Conservation (phyloP, 92 coral and sea anemone genomes). For the Epizoanthus stellaris region DNA sequence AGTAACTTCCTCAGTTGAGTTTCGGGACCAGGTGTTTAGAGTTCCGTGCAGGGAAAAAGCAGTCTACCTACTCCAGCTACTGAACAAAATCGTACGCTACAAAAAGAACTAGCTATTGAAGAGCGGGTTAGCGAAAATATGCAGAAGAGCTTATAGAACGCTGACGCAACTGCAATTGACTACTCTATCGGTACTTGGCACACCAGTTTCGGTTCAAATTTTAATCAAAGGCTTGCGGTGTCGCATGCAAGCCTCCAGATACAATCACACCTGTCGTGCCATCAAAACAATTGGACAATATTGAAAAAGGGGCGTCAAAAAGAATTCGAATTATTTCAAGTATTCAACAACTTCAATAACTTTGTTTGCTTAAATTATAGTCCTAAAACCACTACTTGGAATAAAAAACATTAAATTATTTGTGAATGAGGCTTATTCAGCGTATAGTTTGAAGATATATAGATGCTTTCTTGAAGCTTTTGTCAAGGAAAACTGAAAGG, state of each 20-base stretch:
- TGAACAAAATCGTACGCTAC: too few species aligned
- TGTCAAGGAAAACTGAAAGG: too few species aligned
- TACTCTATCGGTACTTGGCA: background rate
- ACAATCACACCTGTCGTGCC: background rate
- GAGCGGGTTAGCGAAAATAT: background rate
- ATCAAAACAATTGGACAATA: background rate
- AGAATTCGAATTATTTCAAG: constrained; percentile 15
- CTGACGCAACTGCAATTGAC: background rate
- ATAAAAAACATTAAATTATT: background rate
- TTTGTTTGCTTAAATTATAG: background rate
- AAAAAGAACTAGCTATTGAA: background rate
- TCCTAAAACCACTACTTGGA: background rate
- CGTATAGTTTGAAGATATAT: too few species aligned
- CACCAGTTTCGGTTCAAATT: background rate
- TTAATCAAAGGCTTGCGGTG: background rate
- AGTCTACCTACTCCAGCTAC: too few species aligned
- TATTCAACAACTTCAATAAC: constrained; percentile 2
- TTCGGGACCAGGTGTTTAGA: too few species aligned
- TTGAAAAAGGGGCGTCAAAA: constrained; percentile 8
- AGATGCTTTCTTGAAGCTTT: too few species aligned
- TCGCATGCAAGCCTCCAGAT: background rate
- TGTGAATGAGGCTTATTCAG: background rate
- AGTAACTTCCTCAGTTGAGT: too few species aligned
- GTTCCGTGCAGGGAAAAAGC: too few species aligned
- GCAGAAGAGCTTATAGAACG: background rate